These are phyloP conservation scores for Drosophila chauvacae DNA, from an alignment of 1,140 invertebrate species.

Conservation along the genomic window DNA sequence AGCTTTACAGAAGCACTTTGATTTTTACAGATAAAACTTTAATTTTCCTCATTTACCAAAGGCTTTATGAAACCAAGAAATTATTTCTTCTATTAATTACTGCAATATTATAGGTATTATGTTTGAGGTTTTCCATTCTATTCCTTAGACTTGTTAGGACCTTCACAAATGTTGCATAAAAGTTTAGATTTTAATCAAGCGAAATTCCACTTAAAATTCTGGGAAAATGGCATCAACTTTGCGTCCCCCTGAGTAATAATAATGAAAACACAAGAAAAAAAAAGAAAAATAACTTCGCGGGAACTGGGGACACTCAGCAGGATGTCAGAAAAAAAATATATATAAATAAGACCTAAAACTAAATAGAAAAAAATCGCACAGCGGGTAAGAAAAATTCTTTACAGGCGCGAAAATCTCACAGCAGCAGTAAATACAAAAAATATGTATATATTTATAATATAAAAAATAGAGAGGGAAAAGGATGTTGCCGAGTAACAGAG, in stretches of 20 bases:
- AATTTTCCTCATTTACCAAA: not conserved
- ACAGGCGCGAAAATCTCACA: conserved; percentile 53
- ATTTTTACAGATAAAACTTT: not conserved
- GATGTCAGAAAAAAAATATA: conserved; percentile 19
- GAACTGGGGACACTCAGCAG: conserved; percentile 30
- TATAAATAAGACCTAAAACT: conserved; percentile 44
- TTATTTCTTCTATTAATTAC: not conserved
- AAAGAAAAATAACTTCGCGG: conserved; percentile 1
- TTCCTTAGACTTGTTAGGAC: too few species aligned
- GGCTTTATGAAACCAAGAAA: not conserved
- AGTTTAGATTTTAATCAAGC: conserved; percentile 40
- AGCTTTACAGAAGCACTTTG: not conserved
- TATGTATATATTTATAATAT: conserved; percentile 2
- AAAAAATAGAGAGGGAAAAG: not conserved
- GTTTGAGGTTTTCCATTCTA: not conserved
- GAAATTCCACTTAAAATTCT: conserved; percentile 42
- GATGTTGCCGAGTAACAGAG: conserved; percentile 3
- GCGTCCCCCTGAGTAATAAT: conserved; percentile 32
- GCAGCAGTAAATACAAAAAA: conserved; percentile 39
- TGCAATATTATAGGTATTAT: not conserved
- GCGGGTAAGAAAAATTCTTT: conserved; percentile 55
- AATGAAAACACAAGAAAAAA: conserved; percentile 19
- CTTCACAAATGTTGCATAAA: conserved; percentile 9
- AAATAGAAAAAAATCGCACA: conserved; percentile 60
- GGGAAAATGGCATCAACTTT: conserved; percentile 13